phyloP scores from a whole-genome alignment of 2,888 invertebrate genomes.

The Drosophila picticornis region DNA sequence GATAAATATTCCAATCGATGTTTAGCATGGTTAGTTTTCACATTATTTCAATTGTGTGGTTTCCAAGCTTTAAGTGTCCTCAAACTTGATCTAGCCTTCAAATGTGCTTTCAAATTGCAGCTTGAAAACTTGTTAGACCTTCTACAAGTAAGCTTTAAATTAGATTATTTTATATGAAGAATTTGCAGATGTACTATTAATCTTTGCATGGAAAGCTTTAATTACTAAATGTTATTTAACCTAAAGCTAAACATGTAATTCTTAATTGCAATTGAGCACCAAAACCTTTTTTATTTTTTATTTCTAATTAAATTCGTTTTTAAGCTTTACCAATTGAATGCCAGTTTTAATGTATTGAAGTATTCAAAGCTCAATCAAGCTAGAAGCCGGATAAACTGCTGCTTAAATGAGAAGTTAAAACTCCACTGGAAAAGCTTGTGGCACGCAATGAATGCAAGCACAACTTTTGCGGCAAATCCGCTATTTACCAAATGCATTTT shows the following conservation, averaged over 20 bases:
- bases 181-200: background rate
- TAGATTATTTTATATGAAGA: background rate
- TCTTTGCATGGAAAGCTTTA: background rate
- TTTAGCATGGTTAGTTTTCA: background rate
- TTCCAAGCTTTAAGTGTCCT: background rate
- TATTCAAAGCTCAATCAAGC: background rate
- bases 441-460: background rate
- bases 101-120: background rate
- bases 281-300: background rate
- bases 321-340: background rate
- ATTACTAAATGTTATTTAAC: background rate
- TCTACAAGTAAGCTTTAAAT: no score
- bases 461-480: constrained; percentile 1
- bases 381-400: background rate
- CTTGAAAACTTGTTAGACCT: background rate
- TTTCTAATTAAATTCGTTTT: background rate
- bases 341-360: background rate
- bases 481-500: constrained; percentile 12
- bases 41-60: background rate
- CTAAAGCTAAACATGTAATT: background rate
- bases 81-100: background rate
- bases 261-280: background rate
- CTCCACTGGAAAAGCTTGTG: background rate
- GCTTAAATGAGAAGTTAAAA: background rate
- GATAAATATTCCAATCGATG: background rate